phyloP scores from a whole-genome alignment of 2,113 vertebrate species.

The Polyodon spathula region DNA sequence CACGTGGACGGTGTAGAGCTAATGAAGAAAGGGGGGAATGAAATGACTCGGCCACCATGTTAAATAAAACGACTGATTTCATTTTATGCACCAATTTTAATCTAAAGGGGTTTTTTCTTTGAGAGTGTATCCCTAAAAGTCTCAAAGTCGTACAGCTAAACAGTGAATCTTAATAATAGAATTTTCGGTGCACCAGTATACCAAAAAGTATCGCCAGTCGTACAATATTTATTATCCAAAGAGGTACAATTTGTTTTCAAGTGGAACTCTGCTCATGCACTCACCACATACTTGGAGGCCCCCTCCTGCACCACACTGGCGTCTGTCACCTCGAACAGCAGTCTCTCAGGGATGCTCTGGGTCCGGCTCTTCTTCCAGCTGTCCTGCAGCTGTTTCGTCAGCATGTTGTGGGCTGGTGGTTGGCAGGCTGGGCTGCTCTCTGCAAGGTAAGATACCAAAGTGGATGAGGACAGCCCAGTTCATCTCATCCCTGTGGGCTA shows the following conservation, averaged over 20 bases:
- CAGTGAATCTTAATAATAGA: too few relatives aligned
- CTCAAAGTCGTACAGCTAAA: too few relatives aligned
- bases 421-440: conserved; percentile 53
- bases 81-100: too few relatives aligned
- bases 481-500: not conserved
- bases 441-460: conserved; percentile 28
- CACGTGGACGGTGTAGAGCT: conserved; percentile 91
- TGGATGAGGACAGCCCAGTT: not conserved
- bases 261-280: conserved; percentile 28
- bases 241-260: too few relatives aligned
- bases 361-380: conserved; percentile 66
- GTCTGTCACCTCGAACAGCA: conserved; percentile 85
- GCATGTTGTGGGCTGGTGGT: conserved; percentile 43
- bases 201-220: not conserved
- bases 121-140: too few relatives aligned
- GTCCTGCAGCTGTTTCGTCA: conserved; percentile 76
- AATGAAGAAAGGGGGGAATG: conserved; percentile 10
- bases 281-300: conserved; percentile 90
- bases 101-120: too few relatives aligned
- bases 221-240: not conserved
- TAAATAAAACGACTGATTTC: too few relatives aligned
- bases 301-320: conserved; percentile 79
- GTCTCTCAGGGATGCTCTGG: conserved; percentile 52
- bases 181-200: not conserved
- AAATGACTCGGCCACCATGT: not conserved